A percentile compares a stretch with the other conserved stretches of the same genome.
Conservation (phyloP, 2,888 invertebrate species). For the Leistus spinibarbis region DNA sequence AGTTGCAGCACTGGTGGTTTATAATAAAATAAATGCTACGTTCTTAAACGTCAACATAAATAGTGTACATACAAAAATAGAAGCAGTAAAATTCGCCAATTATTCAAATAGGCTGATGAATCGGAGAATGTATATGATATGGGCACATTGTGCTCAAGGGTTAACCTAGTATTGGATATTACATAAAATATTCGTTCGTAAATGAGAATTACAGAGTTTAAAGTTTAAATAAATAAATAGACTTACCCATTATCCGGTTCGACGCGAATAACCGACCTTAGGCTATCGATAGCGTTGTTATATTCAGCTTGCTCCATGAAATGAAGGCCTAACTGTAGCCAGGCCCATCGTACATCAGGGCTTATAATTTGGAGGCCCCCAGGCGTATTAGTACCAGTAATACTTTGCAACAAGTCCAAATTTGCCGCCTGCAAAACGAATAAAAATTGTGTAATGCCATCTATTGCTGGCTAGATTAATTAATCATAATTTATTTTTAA, state of each 20-base stretch:
- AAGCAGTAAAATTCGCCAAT: slow-evolving; percentile 12
- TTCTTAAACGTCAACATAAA: too few species aligned
- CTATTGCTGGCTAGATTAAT: too few species aligned
- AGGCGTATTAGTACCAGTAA: slow-evolving; percentile 52
- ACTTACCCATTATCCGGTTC: slow-evolving; percentile 71
- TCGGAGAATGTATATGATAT: too few species aligned
- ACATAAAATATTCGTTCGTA: too few species aligned
- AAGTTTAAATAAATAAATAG: slow-evolving; percentile 17
- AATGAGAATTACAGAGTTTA: too few species aligned
- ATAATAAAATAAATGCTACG: background rate
- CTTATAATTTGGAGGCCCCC: slow-evolving; percentile 48
- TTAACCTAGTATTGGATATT: too few species aligned
- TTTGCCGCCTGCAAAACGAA: slow-evolving; percentile 61
- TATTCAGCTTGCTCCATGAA: slow-evolving; percentile 76
- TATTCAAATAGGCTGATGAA: too few species aligned
- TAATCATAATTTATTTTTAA: background rate
- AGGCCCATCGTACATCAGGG: slow-evolving; percentile 69
- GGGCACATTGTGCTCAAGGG: too few species aligned
- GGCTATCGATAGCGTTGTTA: slow-evolving; percentile 74
- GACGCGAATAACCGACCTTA: slow-evolving; percentile 73
- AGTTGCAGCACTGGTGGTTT: background rate
- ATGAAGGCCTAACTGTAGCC: slow-evolving; percentile 83
- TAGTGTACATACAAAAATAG: background rate
- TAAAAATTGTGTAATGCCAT: too few species aligned
- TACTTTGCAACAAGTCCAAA: slow-evolving; percentile 65